Evolutionary conservation across 2,888 invertebrate genomes (phyloP).

Genomic region (Dusona sp.): DNA sequence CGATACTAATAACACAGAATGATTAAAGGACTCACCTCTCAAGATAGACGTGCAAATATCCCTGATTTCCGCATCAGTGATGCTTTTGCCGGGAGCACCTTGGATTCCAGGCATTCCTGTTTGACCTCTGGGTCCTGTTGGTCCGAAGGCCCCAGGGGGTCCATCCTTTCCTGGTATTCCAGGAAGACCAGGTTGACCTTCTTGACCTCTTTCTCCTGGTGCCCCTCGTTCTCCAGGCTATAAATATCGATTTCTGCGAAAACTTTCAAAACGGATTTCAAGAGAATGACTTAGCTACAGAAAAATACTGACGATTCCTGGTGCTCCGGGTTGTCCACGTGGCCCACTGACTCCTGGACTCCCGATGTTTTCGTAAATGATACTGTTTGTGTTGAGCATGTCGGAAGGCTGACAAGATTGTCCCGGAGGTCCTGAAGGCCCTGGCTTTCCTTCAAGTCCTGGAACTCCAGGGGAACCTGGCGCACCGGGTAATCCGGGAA

Average conservation of each 20-base stretch:
- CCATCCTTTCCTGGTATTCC: conserved; percentile 87
- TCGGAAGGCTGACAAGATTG: conserved; percentile 80
- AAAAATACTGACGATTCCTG: conserved; percentile 85
- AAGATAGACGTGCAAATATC: conserved; percentile 93
- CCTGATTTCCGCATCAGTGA: conserved; percentile 90
- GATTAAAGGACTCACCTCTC: conserved; percentile 87
- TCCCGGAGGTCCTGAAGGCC: conserved; percentile 85
- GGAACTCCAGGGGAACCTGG: conserved; percentile 85
- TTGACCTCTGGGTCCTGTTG: conserved; percentile 87
- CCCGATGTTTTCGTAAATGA: conserved; percentile 78
- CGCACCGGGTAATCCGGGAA: conserved; percentile 80
- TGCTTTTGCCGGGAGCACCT: conserved; percentile 87
- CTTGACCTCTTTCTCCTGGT: conserved; percentile 86
- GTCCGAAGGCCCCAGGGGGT: conserved; percentile 87
- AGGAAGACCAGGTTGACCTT: conserved; percentile 86
- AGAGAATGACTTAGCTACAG: not conserved
- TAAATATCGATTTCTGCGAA: not conserved
- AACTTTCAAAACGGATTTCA: conserved; percentile 76
- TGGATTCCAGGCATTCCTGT: conserved; percentile 87
- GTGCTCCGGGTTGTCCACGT: conserved; percentile 86
- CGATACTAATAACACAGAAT: not conserved
- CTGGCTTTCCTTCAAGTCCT: conserved; percentile 82
- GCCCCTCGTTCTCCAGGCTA: conserved; percentile 87
- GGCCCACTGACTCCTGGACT: conserved; percentile 85
- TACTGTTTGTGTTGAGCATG: conserved; percentile 74